A percentile compares a stretch with the other conserved stretches of the same genome.
Conservation (phyloP, 2,113 vertebrate species). For the Copsychus sechellarum region DNA sequence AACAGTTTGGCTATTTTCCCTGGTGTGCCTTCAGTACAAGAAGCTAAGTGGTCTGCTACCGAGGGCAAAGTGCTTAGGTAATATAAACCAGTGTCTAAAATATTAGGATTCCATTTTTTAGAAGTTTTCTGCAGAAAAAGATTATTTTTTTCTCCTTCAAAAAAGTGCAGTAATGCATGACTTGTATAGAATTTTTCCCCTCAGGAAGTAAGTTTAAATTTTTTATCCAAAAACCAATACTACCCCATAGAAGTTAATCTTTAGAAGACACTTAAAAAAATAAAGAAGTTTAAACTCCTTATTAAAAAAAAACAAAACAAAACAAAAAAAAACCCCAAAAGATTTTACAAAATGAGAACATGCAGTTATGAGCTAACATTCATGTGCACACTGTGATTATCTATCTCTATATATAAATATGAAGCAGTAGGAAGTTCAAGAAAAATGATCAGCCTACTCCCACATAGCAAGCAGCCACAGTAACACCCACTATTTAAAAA, state of each 20-base stretch:
- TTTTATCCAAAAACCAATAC: not conserved
- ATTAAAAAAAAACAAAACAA: not conserved
- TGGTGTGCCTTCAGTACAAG: not conserved
- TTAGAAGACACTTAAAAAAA: not conserved
- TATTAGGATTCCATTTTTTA: not conserved
- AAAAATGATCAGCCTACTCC: not conserved
- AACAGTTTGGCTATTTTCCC: not conserved
- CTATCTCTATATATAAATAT: not conserved
- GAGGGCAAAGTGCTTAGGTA: not conserved
- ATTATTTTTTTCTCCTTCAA: not conserved
- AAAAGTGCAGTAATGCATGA: not conserved
- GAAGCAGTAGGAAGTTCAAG: not conserved
- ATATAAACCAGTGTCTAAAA: not conserved
- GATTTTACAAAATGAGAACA: not conserved
- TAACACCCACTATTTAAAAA: not conserved
- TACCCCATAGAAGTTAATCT: not conserved
- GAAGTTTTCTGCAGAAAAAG: not conserved
- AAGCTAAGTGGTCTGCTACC: not conserved
- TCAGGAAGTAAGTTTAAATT: not conserved
- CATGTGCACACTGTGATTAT: not conserved
- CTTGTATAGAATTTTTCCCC: not conserved
- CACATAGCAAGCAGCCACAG: not conserved
- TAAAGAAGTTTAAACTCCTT: not conserved
- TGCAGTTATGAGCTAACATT: not conserved
- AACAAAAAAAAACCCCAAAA: too few relatives aligned